Percentiles rank a stretch among this genome's conserved stretches.
phyloP scores from a whole-genome alignment of 92 coral and sea anemone genomes.

The Palythoa caribaeorum region DNA sequence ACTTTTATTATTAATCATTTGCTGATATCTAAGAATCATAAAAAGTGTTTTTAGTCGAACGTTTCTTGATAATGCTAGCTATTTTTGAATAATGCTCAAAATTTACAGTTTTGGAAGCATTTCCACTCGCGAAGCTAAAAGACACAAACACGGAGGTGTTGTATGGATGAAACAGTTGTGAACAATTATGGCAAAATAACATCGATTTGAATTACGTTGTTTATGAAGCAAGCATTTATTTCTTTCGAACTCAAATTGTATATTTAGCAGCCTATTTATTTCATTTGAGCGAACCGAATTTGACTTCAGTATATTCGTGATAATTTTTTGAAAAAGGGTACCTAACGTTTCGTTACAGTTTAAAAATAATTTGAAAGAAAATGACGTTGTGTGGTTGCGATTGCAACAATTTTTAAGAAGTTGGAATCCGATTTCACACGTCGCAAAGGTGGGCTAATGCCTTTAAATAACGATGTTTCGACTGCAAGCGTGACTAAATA shows the following conservation, averaged over 20 bases:
- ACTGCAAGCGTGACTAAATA: conserved; percentile 41
- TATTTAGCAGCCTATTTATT: not conserved
- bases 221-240: not conserved
- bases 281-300: not conserved
- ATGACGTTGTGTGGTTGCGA: not conserved
- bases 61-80: not conserved
- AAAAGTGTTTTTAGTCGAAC: not conserved
- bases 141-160: not conserved
- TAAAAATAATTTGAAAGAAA: not conserved
- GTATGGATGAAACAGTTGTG: not conserved
- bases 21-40: not conserved
- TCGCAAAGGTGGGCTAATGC: conserved; percentile 13
- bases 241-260: not conserved
- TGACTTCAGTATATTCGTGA: not conserved
- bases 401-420: not conserved
- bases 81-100: not conserved
- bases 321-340: not conserved
- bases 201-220: not conserved
- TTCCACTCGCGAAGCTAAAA: not conserved
- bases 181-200: not conserved
- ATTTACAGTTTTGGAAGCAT: not conserved
- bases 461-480: conserved; percentile 15
- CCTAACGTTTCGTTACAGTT: not conserved
- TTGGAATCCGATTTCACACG: not conserved
- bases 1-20: conserved; percentile 1